Conservation (phyloP, 2,888 invertebrate genomes). For the Orthonevra nobilis region DNA sequence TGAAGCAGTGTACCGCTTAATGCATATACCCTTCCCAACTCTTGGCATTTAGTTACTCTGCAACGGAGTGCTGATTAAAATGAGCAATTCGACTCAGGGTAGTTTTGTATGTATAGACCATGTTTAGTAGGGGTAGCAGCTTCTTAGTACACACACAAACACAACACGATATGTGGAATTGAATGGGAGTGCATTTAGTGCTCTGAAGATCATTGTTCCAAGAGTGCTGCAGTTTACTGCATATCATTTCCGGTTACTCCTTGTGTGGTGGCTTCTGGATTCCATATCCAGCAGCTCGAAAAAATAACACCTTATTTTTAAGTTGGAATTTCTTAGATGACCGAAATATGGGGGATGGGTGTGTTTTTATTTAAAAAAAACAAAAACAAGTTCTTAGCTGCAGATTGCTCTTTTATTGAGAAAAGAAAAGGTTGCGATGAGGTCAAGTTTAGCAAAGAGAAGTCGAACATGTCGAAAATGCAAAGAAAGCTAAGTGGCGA, state of each 20-base stretch:
- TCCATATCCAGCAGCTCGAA: not conserved
- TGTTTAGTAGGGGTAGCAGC: not conserved
- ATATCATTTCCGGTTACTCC: constrained; percentile 59
- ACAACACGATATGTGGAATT: constrained; percentile 41
- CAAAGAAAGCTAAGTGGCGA: too few relatives aligned
- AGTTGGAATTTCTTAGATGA: too few relatives aligned
- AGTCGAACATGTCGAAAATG: too few relatives aligned
- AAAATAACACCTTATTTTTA: not conserved
- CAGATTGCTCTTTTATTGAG: constrained; percentile 4
- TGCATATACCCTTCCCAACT: constrained; percentile 19
- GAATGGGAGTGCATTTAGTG: constrained; percentile 49
- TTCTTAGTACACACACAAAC: constrained; percentile 12
- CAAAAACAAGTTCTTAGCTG: constrained; percentile 18
- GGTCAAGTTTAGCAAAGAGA: not conserved
- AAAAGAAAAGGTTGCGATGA: not conserved
- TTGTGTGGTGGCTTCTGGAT: constrained; percentile 21
- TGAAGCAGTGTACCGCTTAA: constrained; percentile 39
- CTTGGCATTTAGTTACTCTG: constrained; percentile 18
- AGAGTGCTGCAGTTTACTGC: constrained; percentile 44
- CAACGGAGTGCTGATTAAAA: constrained; percentile 62
- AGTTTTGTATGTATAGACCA: not conserved
- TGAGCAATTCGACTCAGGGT: constrained; percentile 30
- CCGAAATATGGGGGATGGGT: not conserved
- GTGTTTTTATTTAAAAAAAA: not conserved
- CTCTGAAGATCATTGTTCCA: constrained; percentile 23